Percentiles rank a stretch among this genome's conserved stretches.
Evolutionary conservation across 2,888 invertebrate genomes (phyloP).

Genomic region (Zelleria hepariella): DNA sequence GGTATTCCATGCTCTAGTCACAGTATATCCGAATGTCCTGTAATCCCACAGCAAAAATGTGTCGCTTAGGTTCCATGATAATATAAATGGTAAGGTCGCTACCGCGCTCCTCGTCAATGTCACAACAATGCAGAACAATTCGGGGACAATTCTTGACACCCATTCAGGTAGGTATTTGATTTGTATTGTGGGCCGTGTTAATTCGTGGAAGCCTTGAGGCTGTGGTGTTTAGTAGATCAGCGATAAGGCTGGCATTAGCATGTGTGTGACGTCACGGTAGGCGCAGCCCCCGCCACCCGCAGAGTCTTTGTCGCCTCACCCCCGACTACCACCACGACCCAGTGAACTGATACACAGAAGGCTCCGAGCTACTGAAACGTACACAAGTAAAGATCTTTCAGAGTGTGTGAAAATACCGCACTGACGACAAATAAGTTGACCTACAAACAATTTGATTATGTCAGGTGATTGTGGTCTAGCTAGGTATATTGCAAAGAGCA

Average conservation of each 20-base stretch:
- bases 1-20: too few relatives aligned
- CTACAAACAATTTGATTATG: too few relatives aligned
- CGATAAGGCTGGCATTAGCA: neutral
- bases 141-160: neutral
- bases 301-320: neutral
- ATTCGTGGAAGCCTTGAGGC: neutral
- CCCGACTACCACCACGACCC: neutral
- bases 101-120: neutral
- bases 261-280: neutral
- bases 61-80: too few relatives aligned
- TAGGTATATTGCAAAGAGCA: too few relatives aligned
- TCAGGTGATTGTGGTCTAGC: too few relatives aligned
- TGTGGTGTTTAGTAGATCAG: neutral
- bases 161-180: neutral
- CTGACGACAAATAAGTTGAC: too few relatives aligned
- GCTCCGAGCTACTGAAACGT: too few relatives aligned
- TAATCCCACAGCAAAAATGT: too few relatives aligned
- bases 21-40: too few relatives aligned
- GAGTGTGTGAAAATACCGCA: too few relatives aligned
- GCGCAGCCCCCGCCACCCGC: neutral
- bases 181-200: neutral
- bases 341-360: neutral
- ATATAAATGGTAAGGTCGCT: neutral
- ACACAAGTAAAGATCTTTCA: too few relatives aligned
- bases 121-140: neutral